phyloP scores from a whole-genome alignment of 2,888 invertebrate genomes.

The Trachelus iudaicus region DNA sequence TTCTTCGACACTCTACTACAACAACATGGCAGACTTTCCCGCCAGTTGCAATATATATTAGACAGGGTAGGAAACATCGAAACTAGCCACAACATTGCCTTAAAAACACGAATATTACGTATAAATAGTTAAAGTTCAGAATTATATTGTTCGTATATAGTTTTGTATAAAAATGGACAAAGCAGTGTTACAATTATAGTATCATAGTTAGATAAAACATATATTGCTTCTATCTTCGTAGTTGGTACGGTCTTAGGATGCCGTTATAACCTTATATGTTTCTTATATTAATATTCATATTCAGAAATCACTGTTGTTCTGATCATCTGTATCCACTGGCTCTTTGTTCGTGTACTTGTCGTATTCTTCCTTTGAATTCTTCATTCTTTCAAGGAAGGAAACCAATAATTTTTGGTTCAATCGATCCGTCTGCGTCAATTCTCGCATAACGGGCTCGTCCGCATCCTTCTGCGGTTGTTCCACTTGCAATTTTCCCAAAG shows the following conservation, averaged over 20 bases:
- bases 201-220: neutral
- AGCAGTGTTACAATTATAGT: neutral
- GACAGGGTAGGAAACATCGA: neutral
- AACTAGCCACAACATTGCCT: neutral
- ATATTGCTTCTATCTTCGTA: neutral
- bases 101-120: neutral
- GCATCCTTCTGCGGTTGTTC: constrained; percentile 34
- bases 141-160: neutral
- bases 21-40: neutral
- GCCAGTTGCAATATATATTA: neutral
- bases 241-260: neutral
- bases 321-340: constrained; percentile 19
- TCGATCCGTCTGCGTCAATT: constrained; percentile 74
- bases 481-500: constrained; percentile 30
- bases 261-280: neutral
- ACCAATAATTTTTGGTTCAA: constrained; percentile 75
- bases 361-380: constrained; percentile 54
- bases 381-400: constrained; percentile 73
- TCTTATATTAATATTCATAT: neutral
- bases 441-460: constrained; percentile 52
- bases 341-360: constrained; percentile 46
- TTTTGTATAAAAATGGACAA: neutral
- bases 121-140: neutral
- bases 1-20: neutral
- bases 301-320: neutral